Base-by-base conservation (phyloP, 2,888 invertebrate species). In the Drosophila acutilabella region DNA sequence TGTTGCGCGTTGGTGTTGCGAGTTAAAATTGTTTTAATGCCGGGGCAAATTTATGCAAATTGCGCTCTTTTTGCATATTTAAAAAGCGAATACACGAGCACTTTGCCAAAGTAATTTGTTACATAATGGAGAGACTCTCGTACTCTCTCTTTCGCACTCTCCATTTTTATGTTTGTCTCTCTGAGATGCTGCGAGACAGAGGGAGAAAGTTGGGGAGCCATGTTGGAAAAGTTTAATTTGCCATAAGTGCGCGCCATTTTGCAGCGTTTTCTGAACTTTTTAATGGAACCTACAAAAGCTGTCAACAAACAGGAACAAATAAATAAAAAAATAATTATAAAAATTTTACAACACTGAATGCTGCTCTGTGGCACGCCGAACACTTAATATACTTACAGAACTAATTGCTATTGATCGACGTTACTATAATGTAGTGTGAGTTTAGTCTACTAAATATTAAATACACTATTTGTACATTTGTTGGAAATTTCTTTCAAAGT, bases 1-100 rank as follows among this genome's bases (percentile, higher is more conserved):
- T 68, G 61, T 44, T 59, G 74, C 71, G 74, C 77, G 78, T 75
- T 79, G 78, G 88, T 89, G 89, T 83, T 88, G 86, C 82, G 84
- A 91, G 91, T 85, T 88, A 80, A 91, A 91, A 91, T 91, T 91
- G 91, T 91, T 92, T 92, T 92, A 92, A 91, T 91, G 91, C 86
- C 85, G 88, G 88, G 89, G 85, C 83, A 91, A 92, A 91, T 91
- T 90, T 91, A 91, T 91, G 91, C 85, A 91, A 92, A 91, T 91
- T 92, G 92, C 82, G 89, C 89, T 92, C 92, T 91, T 91, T 91
- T 91, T 91, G 91, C 91, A 91, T 91, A 92, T 91, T 92, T 91
- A 92, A 92, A 91, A 90, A 91, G 91, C 91, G 91, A 90, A 86
- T 92, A 89, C 89, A 91, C 88, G 91, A 91, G 91, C 91, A 90